Evolutionary conservation across 2,888 invertebrate species (phyloP).

Genomic region (Dione juno): DNA sequence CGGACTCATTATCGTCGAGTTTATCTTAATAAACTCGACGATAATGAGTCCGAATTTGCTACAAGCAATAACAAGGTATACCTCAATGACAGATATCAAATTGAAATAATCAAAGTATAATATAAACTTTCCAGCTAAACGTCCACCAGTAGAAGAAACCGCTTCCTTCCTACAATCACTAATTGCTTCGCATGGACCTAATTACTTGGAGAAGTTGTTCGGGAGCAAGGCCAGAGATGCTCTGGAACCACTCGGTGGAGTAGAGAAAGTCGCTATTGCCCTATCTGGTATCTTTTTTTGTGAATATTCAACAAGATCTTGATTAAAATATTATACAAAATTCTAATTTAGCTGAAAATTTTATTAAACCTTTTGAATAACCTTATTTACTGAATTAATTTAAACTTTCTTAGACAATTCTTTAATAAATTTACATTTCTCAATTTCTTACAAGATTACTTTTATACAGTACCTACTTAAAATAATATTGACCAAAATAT

Average conservation of each 20-base stretch:
- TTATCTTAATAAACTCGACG: too few relatives aligned
- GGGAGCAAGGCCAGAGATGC: slow-evolving; percentile 97
- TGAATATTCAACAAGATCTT: neutral
- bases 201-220: slow-evolving; percentile 97
- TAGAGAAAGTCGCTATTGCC: slow-evolving; percentile 97
- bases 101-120: neutral
- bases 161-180: slow-evolving; percentile 97
- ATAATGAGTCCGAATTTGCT: neutral
- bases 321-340: slow-evolving; percentile 2
- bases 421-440: neutral
- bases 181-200: slow-evolving; percentile 96
- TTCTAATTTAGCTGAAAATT: slow-evolving; percentile 5
- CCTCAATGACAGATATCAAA: neutral
- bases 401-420: neutral
- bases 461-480: neutral
- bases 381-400: slow-evolving; percentile 14
- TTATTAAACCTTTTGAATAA: neutral
- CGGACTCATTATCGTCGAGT: neutral
- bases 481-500: neutral
- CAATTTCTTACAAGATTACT: neutral
- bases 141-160: slow-evolving; percentile 98
- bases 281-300: slow-evolving; percentile 88
- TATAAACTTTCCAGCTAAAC: slow-evolving; percentile 87
- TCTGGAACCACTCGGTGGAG: slow-evolving; percentile 95
- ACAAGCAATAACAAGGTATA: neutral